Conservation (phyloP, 2,797 vertebrate genomes). For the Ptychobarbus kaznakovi region DNA sequence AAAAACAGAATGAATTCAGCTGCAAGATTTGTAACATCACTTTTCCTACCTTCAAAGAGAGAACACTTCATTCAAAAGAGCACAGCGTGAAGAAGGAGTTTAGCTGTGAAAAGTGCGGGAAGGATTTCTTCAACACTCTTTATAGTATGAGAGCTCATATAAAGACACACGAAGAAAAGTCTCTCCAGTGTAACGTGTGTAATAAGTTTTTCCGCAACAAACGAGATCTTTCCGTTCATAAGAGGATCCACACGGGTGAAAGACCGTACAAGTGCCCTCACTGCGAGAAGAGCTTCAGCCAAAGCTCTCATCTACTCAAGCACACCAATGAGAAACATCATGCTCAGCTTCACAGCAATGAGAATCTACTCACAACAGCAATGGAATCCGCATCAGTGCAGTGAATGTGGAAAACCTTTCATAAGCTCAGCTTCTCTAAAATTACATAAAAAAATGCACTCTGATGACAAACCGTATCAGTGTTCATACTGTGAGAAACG, state of each 20-base stretch:
- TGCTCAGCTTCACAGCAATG: too few species aligned
- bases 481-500: constrained; percentile 52
- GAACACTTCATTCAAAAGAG: neutral
- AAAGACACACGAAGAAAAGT: neutral
- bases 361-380: too few species aligned
- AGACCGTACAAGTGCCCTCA: constrained; percentile 20
- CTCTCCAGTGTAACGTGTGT: constrained; percentile 37
- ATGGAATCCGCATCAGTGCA: too few species aligned
- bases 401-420: too few species aligned
- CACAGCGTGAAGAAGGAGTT: neutral
- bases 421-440: too few species aligned
- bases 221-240: neutral
- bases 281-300: neutral
- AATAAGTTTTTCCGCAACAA: neutral
- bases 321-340: too few species aligned
- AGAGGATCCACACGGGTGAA: neutral
- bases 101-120: neutral
- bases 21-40: neutral
- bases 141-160: neutral
- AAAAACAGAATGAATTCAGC: neutral
- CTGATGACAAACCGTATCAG: neutral
- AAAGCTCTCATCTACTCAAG: too few species aligned
- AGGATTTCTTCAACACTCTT: neutral
- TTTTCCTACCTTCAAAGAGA: neutral
- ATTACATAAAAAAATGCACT: neutral